Evolutionary conservation across 2,888 invertebrate species (phyloP).

Genomic region (Reticulitermes lucifugus): DNA sequence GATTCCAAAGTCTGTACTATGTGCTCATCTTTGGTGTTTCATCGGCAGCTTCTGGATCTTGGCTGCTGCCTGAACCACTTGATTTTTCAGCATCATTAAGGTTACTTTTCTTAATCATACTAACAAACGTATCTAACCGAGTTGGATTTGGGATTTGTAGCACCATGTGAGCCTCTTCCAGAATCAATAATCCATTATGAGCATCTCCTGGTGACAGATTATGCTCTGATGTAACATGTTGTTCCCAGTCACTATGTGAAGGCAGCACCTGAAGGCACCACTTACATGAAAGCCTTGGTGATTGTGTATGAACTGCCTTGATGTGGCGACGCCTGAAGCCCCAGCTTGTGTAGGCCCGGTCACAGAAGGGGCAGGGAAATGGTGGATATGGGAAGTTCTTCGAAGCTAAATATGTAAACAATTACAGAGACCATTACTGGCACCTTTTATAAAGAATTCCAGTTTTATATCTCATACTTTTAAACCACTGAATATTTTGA

Average conservation of each 20-base stretch:
- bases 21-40: neutral
- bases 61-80: constrained; percentile 27
- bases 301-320: constrained; percentile 70
- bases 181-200: constrained; percentile 70
- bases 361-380: constrained; percentile 74
- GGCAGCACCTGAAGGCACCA: constrained; percentile 62
- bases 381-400: constrained; percentile 60
- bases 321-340: constrained; percentile 73
- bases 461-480: neutral
- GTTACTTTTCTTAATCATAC: constrained; percentile 50
- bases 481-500: no score
- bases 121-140: constrained; percentile 53
- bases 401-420: constrained; percentile 25
- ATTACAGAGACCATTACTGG: neutral
- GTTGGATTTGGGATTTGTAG: constrained; percentile 60
- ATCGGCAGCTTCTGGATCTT: neutral
- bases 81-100: constrained; percentile 16
- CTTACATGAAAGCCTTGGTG: constrained; percentile 57
- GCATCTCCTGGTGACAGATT: constrained; percentile 71
- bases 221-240: constrained; percentile 70
- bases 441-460: neutral
- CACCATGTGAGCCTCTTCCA: constrained; percentile 74
- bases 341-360: constrained; percentile 74
- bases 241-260: constrained; percentile 72
- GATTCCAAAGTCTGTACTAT: constrained; percentile 9